Conservation (phyloP, 92 coral and sea anemone species). For the Zoanthus solanderi region DNA sequence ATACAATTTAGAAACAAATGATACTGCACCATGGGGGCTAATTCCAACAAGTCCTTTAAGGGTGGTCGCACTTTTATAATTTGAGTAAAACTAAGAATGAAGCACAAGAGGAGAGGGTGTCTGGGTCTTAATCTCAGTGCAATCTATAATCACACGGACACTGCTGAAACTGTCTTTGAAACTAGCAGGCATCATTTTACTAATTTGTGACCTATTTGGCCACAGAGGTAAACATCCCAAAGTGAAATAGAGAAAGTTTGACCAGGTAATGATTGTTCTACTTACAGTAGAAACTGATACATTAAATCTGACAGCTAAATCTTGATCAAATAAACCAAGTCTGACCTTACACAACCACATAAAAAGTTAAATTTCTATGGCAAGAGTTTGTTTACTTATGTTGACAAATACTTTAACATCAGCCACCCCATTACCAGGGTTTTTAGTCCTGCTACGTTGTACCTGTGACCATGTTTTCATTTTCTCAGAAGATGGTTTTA, state of each 20-base stretch:
- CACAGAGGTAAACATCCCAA: background rate
- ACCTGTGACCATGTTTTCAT: slow-evolving; percentile 25
- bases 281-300: slow-evolving; percentile 33
- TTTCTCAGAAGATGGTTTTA: slow-evolving; percentile 3
- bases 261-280: slow-evolving; percentile 16
- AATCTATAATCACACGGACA: slow-evolving; percentile 9
- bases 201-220: background rate
- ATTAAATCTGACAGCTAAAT: slow-evolving; percentile 7
- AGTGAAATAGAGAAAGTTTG: background rate
- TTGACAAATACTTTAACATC: background rate
- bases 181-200: slow-evolving; percentile 5
- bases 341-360: slow-evolving; percentile 22
- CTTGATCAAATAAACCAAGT: slow-evolving; percentile 11
- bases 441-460: slow-evolving; percentile 8
- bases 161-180: slow-evolving; percentile 2
- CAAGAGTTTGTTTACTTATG: slow-evolving; percentile 8
- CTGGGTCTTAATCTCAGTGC: slow-evolving; percentile 22
- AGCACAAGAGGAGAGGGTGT: slow-evolving; percentile 13
- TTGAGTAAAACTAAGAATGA: slow-evolving; percentile 6
- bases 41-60: slow-evolving; percentile 15
- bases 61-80: background rate
- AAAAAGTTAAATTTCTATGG: slow-evolving; percentile 8
- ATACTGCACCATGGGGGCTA: slow-evolving; percentile 13
- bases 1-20: slow-evolving; percentile 1
- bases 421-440: background rate